Evolutionary conservation across 35 echinoderm and acorn worm species (phyloP).

Genomic region (Stichopus chloronotus): DNA sequence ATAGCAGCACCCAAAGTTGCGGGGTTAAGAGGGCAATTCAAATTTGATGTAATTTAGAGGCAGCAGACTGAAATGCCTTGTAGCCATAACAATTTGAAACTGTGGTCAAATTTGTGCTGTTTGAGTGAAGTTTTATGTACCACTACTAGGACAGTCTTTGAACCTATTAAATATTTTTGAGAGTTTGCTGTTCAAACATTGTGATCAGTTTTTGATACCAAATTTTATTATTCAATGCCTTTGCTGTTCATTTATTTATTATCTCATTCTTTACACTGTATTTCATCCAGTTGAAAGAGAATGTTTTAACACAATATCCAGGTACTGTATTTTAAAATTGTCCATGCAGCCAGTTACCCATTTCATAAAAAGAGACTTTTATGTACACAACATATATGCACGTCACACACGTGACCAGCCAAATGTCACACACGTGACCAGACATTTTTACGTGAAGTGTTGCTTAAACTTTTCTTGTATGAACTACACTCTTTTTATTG

Average conservation of each 20-base stretch:
- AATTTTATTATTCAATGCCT: constrained; percentile 9
- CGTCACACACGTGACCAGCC: constrained; percentile 43
- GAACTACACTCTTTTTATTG: constrained; percentile 6
- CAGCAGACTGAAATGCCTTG: neutral
- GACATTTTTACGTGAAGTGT: neutral
- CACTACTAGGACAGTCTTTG: neutral
- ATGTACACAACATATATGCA: neutral
- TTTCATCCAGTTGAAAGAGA: constrained; percentile 18
- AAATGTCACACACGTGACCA: constrained; percentile 51
- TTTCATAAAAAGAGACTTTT: constrained; percentile 10
- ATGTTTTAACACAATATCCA: constrained; percentile 17
- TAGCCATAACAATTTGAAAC: neutral
- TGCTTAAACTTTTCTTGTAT: constrained; percentile 11
- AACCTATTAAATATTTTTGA: neutral
- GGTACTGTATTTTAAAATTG: too few species aligned
- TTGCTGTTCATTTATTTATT: neutral
- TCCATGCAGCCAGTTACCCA: neutral
- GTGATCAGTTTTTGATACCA: neutral
- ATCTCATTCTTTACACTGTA: neutral
- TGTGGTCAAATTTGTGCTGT: constrained; percentile 14
- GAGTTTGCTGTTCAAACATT: constrained; percentile 1
- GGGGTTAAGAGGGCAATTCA: neutral
- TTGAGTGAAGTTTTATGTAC: constrained; percentile 15
- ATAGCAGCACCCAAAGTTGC: neutral
- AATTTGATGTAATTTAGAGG: constrained; percentile 4